Percentiles rank a stretch among this genome's conserved stretches.
Evolutionary conservation across 2,797 vertebrate genomes (phyloP).

Genomic region (Cossypha polioptera): DNA sequence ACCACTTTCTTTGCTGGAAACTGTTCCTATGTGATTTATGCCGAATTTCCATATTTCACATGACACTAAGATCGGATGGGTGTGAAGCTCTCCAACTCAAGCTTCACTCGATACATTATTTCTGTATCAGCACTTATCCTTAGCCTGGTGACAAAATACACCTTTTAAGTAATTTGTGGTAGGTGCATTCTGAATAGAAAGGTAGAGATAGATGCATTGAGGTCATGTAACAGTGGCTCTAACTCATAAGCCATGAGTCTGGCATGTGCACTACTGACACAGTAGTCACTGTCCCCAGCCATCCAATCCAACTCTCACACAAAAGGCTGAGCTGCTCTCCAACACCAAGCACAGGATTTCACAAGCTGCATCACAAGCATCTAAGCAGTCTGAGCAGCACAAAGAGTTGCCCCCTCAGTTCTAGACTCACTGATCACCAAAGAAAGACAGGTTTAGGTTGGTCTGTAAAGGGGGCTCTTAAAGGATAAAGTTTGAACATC

Average conservation of each 20-base stretch:
- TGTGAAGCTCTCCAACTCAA: neutral
- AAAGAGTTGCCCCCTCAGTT: neutral
- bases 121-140: neutral
- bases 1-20: neutral
- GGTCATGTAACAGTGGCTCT: neutral
- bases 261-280: rapidly evolving
- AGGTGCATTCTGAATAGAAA: neutral
- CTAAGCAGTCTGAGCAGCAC: neutral
- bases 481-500: neutral
- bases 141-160: neutral
- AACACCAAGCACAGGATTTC: neutral
- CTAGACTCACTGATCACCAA: neutral
- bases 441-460: neutral
- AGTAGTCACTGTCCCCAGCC: neutral
- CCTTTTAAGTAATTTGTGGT: neutral
- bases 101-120: neutral
- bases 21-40: neutral
- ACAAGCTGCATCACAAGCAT: neutral
- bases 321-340: neutral
- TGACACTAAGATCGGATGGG: neutral
- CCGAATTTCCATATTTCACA: neutral
- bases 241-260: neutral
- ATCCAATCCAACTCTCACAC: neutral
- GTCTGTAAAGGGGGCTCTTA: neutral
- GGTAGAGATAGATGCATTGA: neutral